phyloP scores from a whole-genome alignment of 2,113 vertebrate species.

The Panthera tigris region DNA sequence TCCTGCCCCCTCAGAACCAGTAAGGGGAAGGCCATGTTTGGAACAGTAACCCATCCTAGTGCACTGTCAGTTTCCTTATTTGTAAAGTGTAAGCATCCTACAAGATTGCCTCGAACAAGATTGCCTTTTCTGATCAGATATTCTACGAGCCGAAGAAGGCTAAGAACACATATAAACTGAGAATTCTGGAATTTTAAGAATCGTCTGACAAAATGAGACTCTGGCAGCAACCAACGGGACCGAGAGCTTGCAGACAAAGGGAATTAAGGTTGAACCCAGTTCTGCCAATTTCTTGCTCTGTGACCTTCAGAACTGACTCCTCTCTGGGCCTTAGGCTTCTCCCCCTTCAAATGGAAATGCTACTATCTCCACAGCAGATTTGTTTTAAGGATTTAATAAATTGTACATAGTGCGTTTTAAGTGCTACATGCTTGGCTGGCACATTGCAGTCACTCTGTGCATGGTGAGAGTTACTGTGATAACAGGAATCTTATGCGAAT shows the following conservation, averaged over 20 bases:
- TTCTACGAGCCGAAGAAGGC: not conserved
- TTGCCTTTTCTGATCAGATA: not conserved
- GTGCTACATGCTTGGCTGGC: too few relatives aligned
- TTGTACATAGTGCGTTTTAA: not conserved
- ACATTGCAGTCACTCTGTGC: not conserved
- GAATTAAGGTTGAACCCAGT: not conserved
- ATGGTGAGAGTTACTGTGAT: not conserved
- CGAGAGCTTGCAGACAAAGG: not conserved
- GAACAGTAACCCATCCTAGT: not conserved
- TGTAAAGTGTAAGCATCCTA: conserved; percentile 10
- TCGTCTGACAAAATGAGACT: not conserved
- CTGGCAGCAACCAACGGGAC: not conserved
- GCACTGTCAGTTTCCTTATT: not conserved
- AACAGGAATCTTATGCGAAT: not conserved
- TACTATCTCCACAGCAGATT: not conserved
- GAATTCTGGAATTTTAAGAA: not conserved
- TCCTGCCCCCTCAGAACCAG: not conserved
- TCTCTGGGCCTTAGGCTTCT: not conserved
- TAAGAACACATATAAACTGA: not conserved
- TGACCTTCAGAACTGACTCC: not conserved
- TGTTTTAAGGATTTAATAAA: not conserved
- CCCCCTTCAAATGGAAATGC: conserved; percentile 19
- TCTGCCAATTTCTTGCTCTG: not conserved
- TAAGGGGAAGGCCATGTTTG: not conserved
- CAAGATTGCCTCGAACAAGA: not conserved